phyloP scores from a whole-genome alignment of 2,113 vertebrate genomes.

The Callopanchax toddi region DNA sequence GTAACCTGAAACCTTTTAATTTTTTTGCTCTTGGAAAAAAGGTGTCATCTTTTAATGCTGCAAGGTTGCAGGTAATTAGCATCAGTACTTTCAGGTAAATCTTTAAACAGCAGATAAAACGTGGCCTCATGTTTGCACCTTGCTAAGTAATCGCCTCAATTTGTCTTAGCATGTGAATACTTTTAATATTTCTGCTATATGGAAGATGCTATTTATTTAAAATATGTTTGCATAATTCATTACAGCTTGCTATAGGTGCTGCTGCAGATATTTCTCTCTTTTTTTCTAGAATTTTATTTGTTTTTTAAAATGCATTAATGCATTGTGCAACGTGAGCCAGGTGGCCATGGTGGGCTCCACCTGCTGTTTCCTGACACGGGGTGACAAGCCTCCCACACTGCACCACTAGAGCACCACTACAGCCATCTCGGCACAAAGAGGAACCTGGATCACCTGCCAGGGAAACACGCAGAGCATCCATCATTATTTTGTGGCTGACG shows the following conservation, averaged over 20 bases:
- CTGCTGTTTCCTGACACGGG: conserved; percentile 26
- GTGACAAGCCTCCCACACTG: conserved; percentile 24
- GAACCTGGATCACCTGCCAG: conserved; percentile 4
- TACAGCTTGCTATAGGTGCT: not conserved
- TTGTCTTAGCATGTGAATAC: conserved; percentile 11
- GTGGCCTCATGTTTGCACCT: conserved; percentile 6
- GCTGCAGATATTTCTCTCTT: not conserved
- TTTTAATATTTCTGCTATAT: conserved; percentile 24
- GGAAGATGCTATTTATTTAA: not conserved
- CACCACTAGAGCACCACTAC: not conserved
- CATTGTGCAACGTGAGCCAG: conserved; percentile 2
- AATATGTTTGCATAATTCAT: not conserved
- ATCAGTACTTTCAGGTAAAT: not conserved
- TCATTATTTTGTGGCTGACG: conserved; percentile 2
- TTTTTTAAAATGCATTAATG: conserved; percentile 6
- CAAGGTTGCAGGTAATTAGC: conserved; percentile 18
- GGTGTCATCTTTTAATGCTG: not conserved
- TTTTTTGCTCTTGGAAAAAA: conserved; percentile 2
- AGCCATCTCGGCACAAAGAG: conserved; percentile 16
- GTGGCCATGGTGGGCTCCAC: conserved; percentile 23
- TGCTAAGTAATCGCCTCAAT: conserved; percentile 14
- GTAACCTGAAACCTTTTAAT: not conserved
- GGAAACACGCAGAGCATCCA: not conserved
- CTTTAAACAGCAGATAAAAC: conserved; percentile 11
- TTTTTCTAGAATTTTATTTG: not conserved